Base-by-base conservation (phyloP, 2,888 invertebrate species). In the Drosophila birchii region DNA sequence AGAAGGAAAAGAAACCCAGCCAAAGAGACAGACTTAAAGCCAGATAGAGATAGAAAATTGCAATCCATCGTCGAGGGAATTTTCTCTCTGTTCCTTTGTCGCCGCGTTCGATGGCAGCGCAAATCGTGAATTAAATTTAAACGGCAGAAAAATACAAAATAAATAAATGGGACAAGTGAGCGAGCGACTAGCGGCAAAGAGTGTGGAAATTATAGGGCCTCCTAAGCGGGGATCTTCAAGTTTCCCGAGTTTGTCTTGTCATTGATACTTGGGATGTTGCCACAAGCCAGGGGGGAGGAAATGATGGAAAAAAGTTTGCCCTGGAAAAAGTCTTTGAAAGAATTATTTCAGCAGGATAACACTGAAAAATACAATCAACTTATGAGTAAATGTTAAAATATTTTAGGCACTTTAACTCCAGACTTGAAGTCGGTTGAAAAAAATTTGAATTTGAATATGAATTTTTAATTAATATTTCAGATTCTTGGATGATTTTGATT, bases 151-250 rank as follows among this genome's bases (percentile, higher is more conserved):
- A 80, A 81, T 78, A 80, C 88, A 84, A 84, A 84, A 86, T 86
- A 89, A 88, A 86, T 88, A 86, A 86, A 86, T 86, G 86, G 90
- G 88, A 86, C 86, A 89, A 88, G 81, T 89, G 87, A 86, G 86
- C 75, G 58, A 75, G 60, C 57, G 60, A 45, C 68, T 26, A 47
- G 69, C 54, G 20, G 49, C 26, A 23, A 7, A 32, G 41, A 73
- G 73, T 73, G 62, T 47, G 62, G 73, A 70, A 70, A 73, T 70
- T 70, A 70, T 70, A 70, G 70, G 70, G 70, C 74, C 70, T 70
- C 73, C 70, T 58, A 51, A 70, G 53, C 73, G 53, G n/a, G 18
- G n/a, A 59, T 39, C 73, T 53, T 26, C 38, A 26, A 20, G 58
- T 49, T 68, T 70, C 47, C 47, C 9, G 36, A 39, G 68, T 71